Conservation (phyloP, 2,888 invertebrate species). For the Cryptocephalus moraei region DNA sequence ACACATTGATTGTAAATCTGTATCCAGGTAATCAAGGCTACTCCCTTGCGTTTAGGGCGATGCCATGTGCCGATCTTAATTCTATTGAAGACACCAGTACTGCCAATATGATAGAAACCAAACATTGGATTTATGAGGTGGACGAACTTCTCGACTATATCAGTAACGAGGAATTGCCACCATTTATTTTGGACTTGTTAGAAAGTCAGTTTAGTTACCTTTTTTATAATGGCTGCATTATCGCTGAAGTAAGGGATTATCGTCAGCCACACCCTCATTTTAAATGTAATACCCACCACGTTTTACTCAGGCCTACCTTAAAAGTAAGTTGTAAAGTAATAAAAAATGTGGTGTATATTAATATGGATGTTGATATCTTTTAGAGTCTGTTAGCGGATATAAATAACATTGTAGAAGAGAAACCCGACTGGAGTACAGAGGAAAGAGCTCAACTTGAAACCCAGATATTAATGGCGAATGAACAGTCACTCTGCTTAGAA, state of each 20-base stretch:
- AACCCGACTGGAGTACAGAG: constrained; percentile 55
- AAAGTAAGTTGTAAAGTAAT: constrained; percentile 47
- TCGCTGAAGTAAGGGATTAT: constrained; percentile 84
- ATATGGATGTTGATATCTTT: constrained; percentile 7
- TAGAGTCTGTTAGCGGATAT: constrained; percentile 31
- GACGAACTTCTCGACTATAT: constrained; percentile 79
- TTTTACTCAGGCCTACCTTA: constrained; percentile 76
- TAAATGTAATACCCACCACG: constrained; percentile 77
- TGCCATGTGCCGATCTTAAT: constrained; percentile 28
- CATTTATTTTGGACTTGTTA: constrained; percentile 72
- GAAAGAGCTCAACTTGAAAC: constrained; percentile 74
- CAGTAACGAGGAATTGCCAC: constrained; percentile 63
- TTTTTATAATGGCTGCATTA: constrained; percentile 85
- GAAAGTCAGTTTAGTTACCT: constrained; percentile 76
- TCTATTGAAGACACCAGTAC: constrained; percentile 49
- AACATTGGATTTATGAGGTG: constrained; percentile 81
- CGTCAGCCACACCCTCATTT: constrained; percentile 68
- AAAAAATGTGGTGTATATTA: not conserved
- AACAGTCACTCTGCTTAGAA: constrained; percentile 81
- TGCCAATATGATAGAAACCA: constrained; percentile 57
- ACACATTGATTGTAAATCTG: constrained; percentile 81
- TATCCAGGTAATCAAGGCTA: constrained; percentile 90
- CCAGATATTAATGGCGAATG: constrained; percentile 73
- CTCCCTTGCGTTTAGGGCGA: constrained; percentile 42
- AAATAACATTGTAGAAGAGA: constrained; percentile 32